Percentiles rank a stretch among this genome's conserved stretches.
Evolutionary conservation across 2,888 invertebrate species (phyloP).

Genomic region (Himalopsyche japonica): DNA sequence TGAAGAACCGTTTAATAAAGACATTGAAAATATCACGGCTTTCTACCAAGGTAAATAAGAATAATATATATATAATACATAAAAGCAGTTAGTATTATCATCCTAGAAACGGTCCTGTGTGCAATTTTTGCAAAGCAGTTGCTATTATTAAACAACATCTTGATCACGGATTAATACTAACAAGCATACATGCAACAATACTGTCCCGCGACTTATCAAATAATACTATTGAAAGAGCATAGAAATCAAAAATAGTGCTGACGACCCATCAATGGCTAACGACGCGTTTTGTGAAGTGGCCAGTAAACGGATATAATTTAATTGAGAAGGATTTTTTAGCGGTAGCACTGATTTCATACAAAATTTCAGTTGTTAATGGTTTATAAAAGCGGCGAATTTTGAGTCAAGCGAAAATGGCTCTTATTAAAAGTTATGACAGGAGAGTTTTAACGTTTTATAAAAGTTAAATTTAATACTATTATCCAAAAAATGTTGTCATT

Average conservation of each 20-base stretch:
- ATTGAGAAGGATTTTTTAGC: not conserved
- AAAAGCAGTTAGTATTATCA: too few species aligned
- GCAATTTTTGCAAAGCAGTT: not conserved
- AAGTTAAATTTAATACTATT: too few species aligned
- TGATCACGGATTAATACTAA: not conserved
- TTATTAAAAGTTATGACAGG: too few species aligned
- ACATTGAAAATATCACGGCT: too few species aligned
- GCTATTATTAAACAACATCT: not conserved
- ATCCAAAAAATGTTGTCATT: too few species aligned
- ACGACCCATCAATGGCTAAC: not conserved
- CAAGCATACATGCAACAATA: not conserved
- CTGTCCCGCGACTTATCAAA: not conserved
- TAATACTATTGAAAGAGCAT: not conserved
- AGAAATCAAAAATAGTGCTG: not conserved
- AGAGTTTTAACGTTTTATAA: too few species aligned
- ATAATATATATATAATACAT: too few species aligned
- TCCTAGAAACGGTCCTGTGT: not conserved
- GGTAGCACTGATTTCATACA: not conserved
- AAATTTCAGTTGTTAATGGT: not conserved
- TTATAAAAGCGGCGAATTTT: not conserved
- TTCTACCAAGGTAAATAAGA: too few species aligned
- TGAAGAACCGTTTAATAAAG: too few species aligned
- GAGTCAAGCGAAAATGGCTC: too few species aligned
- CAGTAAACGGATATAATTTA: not conserved
- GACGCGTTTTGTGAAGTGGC: not conserved